Evolutionary conservation across 2,113 vertebrate genomes (phyloP), one percentile per base, ranked within the genome.

Genomic region (Alethe castanea): DNA sequence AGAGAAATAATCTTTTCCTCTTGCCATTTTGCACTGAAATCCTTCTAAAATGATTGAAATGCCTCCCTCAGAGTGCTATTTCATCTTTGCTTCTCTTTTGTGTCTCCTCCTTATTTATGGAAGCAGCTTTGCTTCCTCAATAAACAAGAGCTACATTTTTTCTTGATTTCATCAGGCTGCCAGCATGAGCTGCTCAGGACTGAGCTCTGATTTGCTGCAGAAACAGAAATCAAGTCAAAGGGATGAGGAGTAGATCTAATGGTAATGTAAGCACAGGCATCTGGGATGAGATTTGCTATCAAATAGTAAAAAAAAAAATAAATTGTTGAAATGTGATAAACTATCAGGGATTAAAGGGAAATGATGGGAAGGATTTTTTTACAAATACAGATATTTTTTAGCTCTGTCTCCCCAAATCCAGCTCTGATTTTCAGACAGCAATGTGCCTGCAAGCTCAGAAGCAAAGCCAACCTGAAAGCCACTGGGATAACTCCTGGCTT

Each of bases 91-190:
- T 82, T 78, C 45, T 81, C 65, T 92, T 95, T 87, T 89, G 81
- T 94, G 78, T 57, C 70, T 87, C 81, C 45, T 64, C n/a, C 67
- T 91, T 94, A 77, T 94, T 96, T 95, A 70, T 82, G 89, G 84
- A 81, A 91, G 84, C 36, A 73, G 66, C 29, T 94, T 94, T 95
- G 70, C 80, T 95, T 92, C 81, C 70, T 94, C 86, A 82, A 9
- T 82, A 94, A 91, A 87, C 86, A 89, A 81, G 42, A 77, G 45
- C 70, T 57, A 19, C 36, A 42, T 88, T 87, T 89, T 91, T 88
- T 35, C 86, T 80, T 82, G 77, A 62, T 95, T 95, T 90, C 87
- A 86, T 82, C 81, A 74, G 52, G 54, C 25, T 54, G 78, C 69
- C 78, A 92, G 84, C 76, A 38, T 23, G 89, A 85, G 71, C 62